Base-by-base conservation (phyloP, 2,797 vertebrate genomes). In the Centroberyx gerrardi region DNA sequence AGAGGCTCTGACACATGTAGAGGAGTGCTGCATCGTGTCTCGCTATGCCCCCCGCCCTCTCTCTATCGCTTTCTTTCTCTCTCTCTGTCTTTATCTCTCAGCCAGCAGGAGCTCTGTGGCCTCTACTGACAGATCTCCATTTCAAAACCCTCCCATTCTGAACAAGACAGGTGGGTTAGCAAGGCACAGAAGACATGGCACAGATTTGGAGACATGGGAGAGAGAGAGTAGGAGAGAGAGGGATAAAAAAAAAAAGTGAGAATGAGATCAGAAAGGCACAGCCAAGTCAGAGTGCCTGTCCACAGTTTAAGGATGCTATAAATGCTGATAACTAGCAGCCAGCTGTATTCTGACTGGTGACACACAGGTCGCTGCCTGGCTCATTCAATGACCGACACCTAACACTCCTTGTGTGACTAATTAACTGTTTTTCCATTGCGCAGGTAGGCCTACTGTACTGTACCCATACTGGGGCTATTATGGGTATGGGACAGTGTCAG, bases 71-170 rank as follows among this genome's bases (percentile, higher is more conserved):
- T 74, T 31, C 59, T 44, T 75, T 59, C 36, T 65, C 58, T 62
- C 69, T 70, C 67, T 83, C 68, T 76, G 77, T 85, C 81, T 88
- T 87, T 86, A 62, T 81, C 80, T 80, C 76, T 83, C 66, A 68
- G 89, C 77, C 87, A 86, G 79, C 79, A 80, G 83, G 85, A 38
- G 44, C 55, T 80, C 68, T 51, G 52, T 78, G 83, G 78, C 82
- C 70, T 90, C 87, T 81, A 84, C 58, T 58, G 68, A 80, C 78
- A 87, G 78, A 92, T 88, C 85, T 85, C 87, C 81, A 88, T 93
- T 90, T 91, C 85, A 89, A 90, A 89, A 81, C 62, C 74, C 61
- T 61, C 36, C 53, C 7, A 7, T 52, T 68, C 59, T 80, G 61
- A 79, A 86, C 75, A 54, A 80, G 53, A 72, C 65, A 72, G 28